Evolutionary conservation across 2,888 invertebrate genomes (phyloP).

Genomic region (Melanophora roralis): DNA sequence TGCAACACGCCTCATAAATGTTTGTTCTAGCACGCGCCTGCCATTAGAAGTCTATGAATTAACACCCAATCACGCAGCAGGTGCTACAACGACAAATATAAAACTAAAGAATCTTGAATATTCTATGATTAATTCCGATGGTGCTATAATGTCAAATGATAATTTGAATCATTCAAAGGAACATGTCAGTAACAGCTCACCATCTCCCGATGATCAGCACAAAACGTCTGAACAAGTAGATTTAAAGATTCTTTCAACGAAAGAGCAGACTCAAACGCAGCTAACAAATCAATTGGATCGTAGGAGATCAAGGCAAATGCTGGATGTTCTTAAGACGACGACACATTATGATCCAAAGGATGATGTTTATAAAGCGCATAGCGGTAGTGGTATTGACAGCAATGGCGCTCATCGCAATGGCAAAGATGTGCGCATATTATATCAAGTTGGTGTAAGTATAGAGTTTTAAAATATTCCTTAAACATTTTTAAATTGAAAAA

Average conservation of each 20-base stretch:
- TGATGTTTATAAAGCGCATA: slow-evolving; percentile 39
- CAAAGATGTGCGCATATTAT: slow-evolving; percentile 80
- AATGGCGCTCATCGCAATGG: slow-evolving; percentile 57
- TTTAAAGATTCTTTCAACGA: slow-evolving; percentile 32
- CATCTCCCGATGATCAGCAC: neutral
- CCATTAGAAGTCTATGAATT: slow-evolving; percentile 76
- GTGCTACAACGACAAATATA: slow-evolving; percentile 42
- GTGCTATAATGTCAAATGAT: slow-evolving; percentile 14
- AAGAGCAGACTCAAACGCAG: slow-evolving; percentile 11
- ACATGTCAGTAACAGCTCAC: neutral
- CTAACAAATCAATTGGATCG: slow-evolving; percentile 67
- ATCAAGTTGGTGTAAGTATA: slow-evolving; percentile 79
- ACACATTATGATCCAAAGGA: slow-evolving; percentile 63
- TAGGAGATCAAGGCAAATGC: slow-evolving; percentile 78
- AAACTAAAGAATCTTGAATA: slow-evolving; percentile 71
- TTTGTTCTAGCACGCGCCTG: slow-evolving; percentile 72
- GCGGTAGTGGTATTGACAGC: neutral
- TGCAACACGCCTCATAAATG: slow-evolving; percentile 67
- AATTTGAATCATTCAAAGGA: slow-evolving; percentile 18
- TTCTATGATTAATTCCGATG: slow-evolving; percentile 67
- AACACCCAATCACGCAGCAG: slow-evolving; percentile 66
- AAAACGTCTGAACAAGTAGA: slow-evolving; percentile 23
- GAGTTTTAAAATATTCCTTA: neutral
- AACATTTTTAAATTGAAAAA: too few species aligned
- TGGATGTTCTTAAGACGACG: slow-evolving; percentile 73